Evolutionary conservation across 2,797 vertebrate genomes (phyloP), one percentile per base, ranked within the genome.

Genomic region (Bradypodion pumilum): DNA sequence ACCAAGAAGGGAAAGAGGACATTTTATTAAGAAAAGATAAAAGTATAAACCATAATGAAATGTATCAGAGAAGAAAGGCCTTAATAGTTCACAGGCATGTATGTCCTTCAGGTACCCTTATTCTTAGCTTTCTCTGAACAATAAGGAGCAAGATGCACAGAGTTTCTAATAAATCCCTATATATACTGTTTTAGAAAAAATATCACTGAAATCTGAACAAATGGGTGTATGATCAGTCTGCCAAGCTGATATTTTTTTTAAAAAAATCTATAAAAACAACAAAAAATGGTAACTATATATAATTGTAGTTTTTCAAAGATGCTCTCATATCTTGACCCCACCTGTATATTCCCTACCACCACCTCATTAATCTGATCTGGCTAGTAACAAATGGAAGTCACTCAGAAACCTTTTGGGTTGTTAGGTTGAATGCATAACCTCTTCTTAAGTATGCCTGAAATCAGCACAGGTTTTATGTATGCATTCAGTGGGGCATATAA

Each of bases 1-100:
- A 44, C 2, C 4, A 74, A 75, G 27, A 7, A 78, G 32, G 40
- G 35, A 81, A 81, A 90, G 62, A 72, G 1, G 0, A 10, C 15
- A 82, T 88, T 90, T 85, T 12, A 78, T 90, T 46, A 74, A 81
- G 73, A 84, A 52, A 2, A 44, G 44, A 65, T 63, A 62, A 35
- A 83, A 81, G 23, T 63, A 46, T 52, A 84, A 88, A 88, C 15
- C 9, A 37, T 40, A 75, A 84, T 35, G 79, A 21, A 74, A 80
- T 52, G 23, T 8, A 37, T 70, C 25, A 25, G 69, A 79, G 3
- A n/a, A 83, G 42, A 66, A 86, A 59, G 1, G 3, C 49, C 65
- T 72, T 65, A 73, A 7, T n/a, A 19, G 40, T 84, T 60, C 60
- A 2, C 19, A 46, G 12, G n/a, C 15, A 86, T 84, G 46, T 37